Percentiles rank a stretch among this genome's conserved stretches.
Evolutionary conservation across 2,797 vertebrate species (phyloP).

Genomic region (Protonibea diacanthus): DNA sequence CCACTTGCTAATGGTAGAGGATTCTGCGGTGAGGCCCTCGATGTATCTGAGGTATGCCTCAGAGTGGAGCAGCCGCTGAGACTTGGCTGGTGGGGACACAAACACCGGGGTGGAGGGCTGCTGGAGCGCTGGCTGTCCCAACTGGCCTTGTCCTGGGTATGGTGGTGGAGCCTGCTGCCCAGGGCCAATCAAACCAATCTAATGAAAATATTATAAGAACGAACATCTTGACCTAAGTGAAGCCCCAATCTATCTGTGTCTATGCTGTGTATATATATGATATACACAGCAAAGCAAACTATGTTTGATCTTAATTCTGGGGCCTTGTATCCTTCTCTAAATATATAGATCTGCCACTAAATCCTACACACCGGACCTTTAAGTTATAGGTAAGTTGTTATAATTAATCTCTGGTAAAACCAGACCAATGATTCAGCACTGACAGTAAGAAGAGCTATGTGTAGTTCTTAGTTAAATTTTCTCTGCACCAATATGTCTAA

Average conservation of each 20-base stretch:
- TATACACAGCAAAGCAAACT: not conserved
- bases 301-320: too few species aligned
- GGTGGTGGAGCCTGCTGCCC: constrained; percentile 94
- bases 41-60: constrained; percentile 98
- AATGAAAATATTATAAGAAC: constrained; percentile 34
- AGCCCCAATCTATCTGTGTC: not conserved
- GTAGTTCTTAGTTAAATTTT: too few species aligned
- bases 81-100: constrained; percentile 95
- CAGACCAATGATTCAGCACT: too few species aligned
- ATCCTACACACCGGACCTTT: too few species aligned
- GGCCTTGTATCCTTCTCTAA: too few species aligned
- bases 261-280: not conserved
- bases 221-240: not conserved
- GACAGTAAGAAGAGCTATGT: too few species aligned
- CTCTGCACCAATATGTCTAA: too few species aligned
- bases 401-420: too few species aligned
- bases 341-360: too few species aligned
- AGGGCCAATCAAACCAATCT: constrained; percentile 89
- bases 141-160: constrained; percentile 91
- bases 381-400: too few species aligned
- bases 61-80: constrained; percentile 96
- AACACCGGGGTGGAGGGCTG: constrained; percentile 98
- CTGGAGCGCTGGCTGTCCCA: constrained; percentile 89
- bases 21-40: constrained; percentile 94
- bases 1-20: constrained; percentile 96